A percentile compares a stretch with the other conserved stretches of the same genome.
Conservation (phyloP, 37 sponge, comb jelly and placozoan genomes). For the Theonella swinhoei region DNA sequence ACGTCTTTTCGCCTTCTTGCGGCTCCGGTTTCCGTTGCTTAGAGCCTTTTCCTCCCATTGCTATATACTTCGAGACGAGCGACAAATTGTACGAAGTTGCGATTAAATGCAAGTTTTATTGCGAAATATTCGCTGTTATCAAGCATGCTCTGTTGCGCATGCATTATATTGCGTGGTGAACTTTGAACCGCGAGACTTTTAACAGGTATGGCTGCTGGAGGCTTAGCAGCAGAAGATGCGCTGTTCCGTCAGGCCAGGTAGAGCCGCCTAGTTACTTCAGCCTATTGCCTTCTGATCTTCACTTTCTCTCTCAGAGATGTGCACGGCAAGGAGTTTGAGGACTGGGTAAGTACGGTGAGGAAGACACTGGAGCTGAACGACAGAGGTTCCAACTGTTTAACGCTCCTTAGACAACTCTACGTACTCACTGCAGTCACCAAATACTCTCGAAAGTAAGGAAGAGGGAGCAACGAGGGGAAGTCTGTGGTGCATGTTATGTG, state of each 20-base stretch:
- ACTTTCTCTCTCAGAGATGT: conserved; percentile 33
- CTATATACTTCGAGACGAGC: no score
- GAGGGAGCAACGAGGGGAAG: neutral
- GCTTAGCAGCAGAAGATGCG: conserved; percentile 21
- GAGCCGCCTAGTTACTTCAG: neutral
- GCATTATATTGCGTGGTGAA: neutral
- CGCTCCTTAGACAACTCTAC: conserved; percentile 54
- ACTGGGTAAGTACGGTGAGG: conserved; percentile 24
- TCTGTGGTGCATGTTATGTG: neutral
- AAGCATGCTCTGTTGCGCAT: neutral
- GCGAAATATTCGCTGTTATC: neutral
- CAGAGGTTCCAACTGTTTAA: conserved; percentile 53
- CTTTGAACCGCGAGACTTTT: neutral
- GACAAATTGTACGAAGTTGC: no score
- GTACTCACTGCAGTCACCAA: conserved; percentile 68
- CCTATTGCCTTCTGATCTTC: neutral
- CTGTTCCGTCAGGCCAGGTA: conserved; percentile 61
- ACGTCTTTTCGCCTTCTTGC: neutral
- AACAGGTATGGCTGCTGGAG: neutral
- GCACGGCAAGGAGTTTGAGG: conserved; percentile 60
- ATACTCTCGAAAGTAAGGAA: conserved; percentile 55
- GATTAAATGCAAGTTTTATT: no score
- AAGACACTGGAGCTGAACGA: conserved; percentile 45
- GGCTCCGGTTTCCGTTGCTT: neutral
- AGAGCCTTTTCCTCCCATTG: neutral